phyloP scores from a whole-genome alignment of 2,888 invertebrate genomes.

The Stenolophus ochropezus region DNA sequence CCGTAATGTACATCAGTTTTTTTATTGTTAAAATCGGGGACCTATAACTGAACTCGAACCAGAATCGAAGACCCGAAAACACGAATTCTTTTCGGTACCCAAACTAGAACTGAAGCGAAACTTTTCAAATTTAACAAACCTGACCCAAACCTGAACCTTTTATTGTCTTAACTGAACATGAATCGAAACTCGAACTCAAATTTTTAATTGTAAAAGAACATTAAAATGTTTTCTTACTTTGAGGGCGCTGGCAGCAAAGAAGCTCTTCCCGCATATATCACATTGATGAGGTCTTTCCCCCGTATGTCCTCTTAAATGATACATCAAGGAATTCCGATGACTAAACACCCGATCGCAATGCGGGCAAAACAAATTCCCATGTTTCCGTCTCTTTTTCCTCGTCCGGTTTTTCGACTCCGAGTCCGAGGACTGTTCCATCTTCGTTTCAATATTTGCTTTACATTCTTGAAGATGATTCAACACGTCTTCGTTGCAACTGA shows the following conservation, averaged over 20 bases:
- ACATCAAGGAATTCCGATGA: constrained; percentile 88
- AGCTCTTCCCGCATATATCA: constrained; percentile 86
- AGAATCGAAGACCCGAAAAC: too few relatives aligned
- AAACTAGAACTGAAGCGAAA: too few relatives aligned
- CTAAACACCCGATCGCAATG: constrained; percentile 85
- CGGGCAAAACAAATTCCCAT: constrained; percentile 75
- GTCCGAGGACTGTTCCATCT: constrained; percentile 56
- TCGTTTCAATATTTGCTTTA: constrained; percentile 55
- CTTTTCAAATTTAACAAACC: too few relatives aligned
- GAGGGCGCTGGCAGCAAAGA: constrained; percentile 87
- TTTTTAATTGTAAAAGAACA: neutral
- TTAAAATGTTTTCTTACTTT: constrained; percentile 81
- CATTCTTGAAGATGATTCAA: constrained; percentile 72
- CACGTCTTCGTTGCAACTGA: constrained; percentile 70
- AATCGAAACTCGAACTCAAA: too few relatives aligned
- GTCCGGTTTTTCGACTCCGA: constrained; percentile 62
- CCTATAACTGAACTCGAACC: too few relatives aligned
- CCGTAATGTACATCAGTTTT: too few relatives aligned
- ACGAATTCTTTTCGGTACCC: too few relatives aligned
- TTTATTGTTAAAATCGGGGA: too few relatives aligned
- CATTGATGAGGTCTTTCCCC: constrained; percentile 87
- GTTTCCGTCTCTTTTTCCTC: constrained; percentile 71
- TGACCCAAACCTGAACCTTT: too few relatives aligned
- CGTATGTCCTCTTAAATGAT: constrained; percentile 87
- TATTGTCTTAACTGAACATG: too few relatives aligned